Percentiles rank a stretch among this genome's conserved stretches.
Conservation (phyloP, 2,797 vertebrate species). For the Discoglossus pictus region DNA sequence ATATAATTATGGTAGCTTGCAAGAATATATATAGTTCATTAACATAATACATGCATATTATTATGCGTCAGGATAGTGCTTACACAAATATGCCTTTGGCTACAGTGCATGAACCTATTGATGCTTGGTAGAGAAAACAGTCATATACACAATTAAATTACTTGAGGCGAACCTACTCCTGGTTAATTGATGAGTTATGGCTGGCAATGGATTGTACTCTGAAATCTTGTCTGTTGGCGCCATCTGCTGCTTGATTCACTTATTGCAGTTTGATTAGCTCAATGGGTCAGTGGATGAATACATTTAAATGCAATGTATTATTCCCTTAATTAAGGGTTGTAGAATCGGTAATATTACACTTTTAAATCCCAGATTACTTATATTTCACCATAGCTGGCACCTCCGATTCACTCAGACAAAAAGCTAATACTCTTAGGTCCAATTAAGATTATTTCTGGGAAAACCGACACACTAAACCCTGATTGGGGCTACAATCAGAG, state of each 20-base stretch:
- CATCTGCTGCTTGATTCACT: slow-evolving; percentile 12
- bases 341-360: not conserved
- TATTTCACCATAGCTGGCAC: not conserved
- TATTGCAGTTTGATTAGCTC: not conserved
- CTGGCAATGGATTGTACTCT: not conserved
- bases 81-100: not conserved
- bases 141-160: not conserved
- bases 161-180: not conserved
- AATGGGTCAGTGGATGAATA: not conserved
- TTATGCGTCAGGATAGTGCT: not conserved
- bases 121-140: not conserved
- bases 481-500: not conserved
- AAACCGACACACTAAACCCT: not conserved
- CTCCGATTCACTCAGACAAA: not conserved
- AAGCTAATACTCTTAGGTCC: slow-evolving; percentile 27
- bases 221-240: slow-evolving; percentile 10
- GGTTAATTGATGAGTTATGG: slow-evolving; percentile 14
- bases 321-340: slow-evolving; percentile 9
- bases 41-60: too few relatives aligned
- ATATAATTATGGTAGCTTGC: too few relatives aligned
- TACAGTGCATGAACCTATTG: not conserved
- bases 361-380: slow-evolving; percentile 3
- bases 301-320: not conserved
- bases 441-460: slow-evolving; percentile 17
- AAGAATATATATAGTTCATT: too few relatives aligned